Evolutionary conservation across 2,113 vertebrate species (phyloP).

Genomic region (Rhynchomys soricoides): DNA sequence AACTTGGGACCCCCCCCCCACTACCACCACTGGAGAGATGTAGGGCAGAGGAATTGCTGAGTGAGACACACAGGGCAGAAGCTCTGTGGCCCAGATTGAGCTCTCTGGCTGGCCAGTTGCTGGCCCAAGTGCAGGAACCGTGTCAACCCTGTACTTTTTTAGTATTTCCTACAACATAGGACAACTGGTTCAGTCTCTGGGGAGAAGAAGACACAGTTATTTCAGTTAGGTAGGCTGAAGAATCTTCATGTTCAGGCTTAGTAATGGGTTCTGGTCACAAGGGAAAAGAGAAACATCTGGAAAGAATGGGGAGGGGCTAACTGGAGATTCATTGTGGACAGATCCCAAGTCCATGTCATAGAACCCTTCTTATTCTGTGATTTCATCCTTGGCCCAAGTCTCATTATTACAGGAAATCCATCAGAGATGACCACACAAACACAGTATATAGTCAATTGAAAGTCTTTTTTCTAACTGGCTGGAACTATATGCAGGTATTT

Average conservation of each 20-base stretch:
- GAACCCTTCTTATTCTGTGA: background rate
- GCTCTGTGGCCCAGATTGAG: no score
- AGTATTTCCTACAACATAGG: no score
- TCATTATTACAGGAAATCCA: background rate
- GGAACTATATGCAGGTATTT: background rate
- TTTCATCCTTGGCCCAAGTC: no score
- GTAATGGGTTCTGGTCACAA: background rate
- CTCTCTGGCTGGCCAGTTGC: no score
- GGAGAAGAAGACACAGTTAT: background rate
- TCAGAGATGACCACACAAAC: no score
- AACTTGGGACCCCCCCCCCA: no score
- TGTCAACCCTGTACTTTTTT: no score
- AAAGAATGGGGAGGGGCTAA: background rate
- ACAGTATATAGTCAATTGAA: background rate
- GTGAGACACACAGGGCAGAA: no score
- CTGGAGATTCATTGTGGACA: background rate
- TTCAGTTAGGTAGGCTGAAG: background rate
- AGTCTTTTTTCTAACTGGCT: background rate
- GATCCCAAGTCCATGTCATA: background rate
- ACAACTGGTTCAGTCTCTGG: background rate
- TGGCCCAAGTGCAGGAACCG: no score
- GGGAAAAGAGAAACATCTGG: background rate
- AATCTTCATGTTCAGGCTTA: background rate
- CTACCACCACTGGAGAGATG: no score
- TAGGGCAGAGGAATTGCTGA: no score